Conservation (phyloP, 2,113 vertebrate species). For the Sminthopsis crassicaudata region DNA sequence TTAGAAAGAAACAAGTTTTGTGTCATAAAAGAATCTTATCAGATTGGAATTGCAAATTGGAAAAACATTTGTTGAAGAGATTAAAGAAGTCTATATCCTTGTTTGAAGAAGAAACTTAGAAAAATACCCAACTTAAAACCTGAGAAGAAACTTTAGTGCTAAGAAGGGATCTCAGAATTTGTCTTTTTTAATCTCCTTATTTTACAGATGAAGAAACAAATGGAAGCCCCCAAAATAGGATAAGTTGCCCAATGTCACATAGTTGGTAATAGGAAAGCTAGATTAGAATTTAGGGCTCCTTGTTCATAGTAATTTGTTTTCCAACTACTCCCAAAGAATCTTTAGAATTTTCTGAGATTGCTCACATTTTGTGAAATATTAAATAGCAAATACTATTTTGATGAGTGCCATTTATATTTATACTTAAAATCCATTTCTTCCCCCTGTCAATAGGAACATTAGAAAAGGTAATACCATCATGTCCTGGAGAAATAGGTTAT, state of each 20-base stretch:
- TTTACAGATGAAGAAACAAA: background rate
- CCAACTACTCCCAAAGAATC: background rate
- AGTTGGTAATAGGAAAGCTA: background rate
- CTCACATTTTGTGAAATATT: background rate
- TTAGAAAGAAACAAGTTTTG: background rate
- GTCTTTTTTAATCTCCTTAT: background rate
- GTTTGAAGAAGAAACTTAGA: background rate
- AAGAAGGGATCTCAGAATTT: background rate
- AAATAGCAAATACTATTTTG: slow-evolving; percentile 30
- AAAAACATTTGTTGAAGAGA: background rate
- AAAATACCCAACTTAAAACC: background rate
- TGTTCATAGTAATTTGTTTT: slow-evolving; percentile 14
- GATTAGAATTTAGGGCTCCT: slow-evolving; percentile 26
- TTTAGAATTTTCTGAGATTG: background rate
- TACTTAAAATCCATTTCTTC: background rate
- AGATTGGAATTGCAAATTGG: slow-evolving; percentile 1
- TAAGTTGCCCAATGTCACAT: background rate
- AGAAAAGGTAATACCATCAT: background rate
- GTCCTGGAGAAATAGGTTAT: background rate
- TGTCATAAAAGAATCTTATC: background rate
- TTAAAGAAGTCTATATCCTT: background rate
- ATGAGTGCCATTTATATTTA: background rate
- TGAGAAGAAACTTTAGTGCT: background rate
- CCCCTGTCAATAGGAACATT: background rate
- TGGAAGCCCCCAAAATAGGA: background rate